Percentiles rank a stretch among this genome's conserved stretches.
phyloP scores from a whole-genome alignment of 1,140 invertebrate species.

The Ceratoteleas bidentatus region DNA sequence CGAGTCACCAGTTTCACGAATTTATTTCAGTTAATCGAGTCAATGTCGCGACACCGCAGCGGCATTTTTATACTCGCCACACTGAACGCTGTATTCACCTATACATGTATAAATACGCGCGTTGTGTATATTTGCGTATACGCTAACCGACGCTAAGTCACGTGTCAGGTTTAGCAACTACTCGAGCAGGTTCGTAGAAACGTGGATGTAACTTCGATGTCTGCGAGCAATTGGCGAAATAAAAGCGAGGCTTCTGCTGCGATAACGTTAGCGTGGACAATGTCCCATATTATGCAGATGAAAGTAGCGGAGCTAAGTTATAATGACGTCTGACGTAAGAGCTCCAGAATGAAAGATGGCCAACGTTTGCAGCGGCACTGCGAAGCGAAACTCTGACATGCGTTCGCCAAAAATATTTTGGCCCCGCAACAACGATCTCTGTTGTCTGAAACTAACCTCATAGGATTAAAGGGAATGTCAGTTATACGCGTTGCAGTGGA shows the following conservation, averaged over 20 bases:
- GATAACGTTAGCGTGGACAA: slow-evolving; percentile 19
- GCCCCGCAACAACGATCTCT: slow-evolving; percentile 75
- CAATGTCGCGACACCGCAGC: slow-evolving; percentile 17
- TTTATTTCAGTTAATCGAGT: slow-evolving; percentile 25
- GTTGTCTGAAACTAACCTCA: slow-evolving; percentile 73
- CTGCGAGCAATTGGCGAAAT: slow-evolving; percentile 40
- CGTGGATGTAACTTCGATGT: slow-evolving; percentile 39
- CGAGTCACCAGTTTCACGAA: slow-evolving; percentile 1
- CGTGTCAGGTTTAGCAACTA: slow-evolving; percentile 12
- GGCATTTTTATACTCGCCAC: slow-evolving; percentile 18
- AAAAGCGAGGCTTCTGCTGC: slow-evolving; percentile 14
- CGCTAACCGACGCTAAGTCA: slow-evolving; percentile 1
- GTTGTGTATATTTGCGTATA: slow-evolving; percentile 7
- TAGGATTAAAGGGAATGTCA: slow-evolving; percentile 68
- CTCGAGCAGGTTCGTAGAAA: slow-evolving; percentile 17
- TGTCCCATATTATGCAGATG: background rate
- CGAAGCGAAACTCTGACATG: slow-evolving; percentile 41
- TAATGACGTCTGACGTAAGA: slow-evolving; percentile 33
- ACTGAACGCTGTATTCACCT: slow-evolving; percentile 8
- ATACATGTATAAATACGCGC: slow-evolving; percentile 24
- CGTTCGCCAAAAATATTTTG: slow-evolving; percentile 58
- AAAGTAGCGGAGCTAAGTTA: slow-evolving; percentile 21
- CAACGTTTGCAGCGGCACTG: slow-evolving; percentile 17
- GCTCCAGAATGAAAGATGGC: slow-evolving; percentile 27
- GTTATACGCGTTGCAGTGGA: slow-evolving; percentile 57